These are phyloP conservation scores for Hypocryptadius cinnamomeus DNA, from an alignment of 2,113 vertebrate species.

Conservation along the genomic window DNA sequence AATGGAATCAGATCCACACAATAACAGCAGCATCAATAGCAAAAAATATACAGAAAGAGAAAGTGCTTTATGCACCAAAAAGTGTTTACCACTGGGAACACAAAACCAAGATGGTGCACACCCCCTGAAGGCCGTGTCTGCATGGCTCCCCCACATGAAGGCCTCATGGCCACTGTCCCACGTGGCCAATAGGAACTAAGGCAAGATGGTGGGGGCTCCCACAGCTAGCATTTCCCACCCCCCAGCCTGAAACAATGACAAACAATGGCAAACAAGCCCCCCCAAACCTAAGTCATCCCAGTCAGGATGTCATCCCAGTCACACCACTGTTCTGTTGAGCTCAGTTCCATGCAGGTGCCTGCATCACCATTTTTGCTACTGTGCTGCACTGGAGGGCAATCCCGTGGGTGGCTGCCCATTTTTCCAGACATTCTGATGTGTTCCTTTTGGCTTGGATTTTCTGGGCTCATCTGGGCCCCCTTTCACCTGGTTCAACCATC, in stretches of 20 bases:
- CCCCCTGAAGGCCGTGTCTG: rapidly evolving
- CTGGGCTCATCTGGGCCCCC: not conserved
- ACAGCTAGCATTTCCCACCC: rapidly evolving
- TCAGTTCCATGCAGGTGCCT: too few relatives aligned
- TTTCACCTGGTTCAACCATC: not conserved
- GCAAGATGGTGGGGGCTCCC: not conserved
- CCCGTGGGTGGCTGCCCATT: not conserved
- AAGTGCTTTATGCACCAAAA: not conserved
- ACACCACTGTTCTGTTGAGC: rapidly evolving
- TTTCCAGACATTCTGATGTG: not conserved
- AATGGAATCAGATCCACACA: not conserved
- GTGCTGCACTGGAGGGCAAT: not conserved
- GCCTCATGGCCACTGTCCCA: rapidly evolving
- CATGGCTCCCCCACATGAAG: not conserved
- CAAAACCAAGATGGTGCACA: not conserved
- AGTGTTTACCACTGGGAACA: not conserved
- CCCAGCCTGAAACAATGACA: not conserved
- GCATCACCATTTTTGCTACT: not conserved
- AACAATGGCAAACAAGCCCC: not conserved
- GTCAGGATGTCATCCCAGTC: not conserved
- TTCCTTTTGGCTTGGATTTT: not conserved
- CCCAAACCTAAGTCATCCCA: not conserved
- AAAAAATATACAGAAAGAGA: not conserved
- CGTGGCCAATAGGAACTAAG: rapidly evolving
- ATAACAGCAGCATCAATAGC: not conserved